Evolutionary conservation across 2,113 vertebrate species (phyloP), one percentile per base, ranked within the genome.

Genomic region (Anarrhichthys ocellatus): DNA sequence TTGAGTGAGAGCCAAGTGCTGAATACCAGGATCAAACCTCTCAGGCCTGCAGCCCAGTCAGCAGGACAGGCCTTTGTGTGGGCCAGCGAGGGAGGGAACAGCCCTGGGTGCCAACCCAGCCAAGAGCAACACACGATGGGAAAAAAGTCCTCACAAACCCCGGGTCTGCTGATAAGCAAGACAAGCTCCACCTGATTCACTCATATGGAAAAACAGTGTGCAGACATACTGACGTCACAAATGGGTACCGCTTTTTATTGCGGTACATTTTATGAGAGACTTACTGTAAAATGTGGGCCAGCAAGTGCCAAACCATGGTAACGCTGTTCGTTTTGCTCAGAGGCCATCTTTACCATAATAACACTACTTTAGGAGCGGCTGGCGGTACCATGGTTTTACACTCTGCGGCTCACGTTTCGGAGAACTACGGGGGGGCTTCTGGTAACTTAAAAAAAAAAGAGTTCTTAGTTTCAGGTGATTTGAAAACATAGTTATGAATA

Each of bases 71-170:
- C 72, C 76, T 85, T 90, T 86, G 87, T 85, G 75, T 78, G 80
- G 14, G 63, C 42, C 38, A 34, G 64, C n/a, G 52, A n/a, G 80
- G 44, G 74, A 42, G 79, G 74, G 61, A 65, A 9, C 32, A 27
- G 48, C 61, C 64, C 63, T 34, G 69, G 24, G 72, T 34, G 32
- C 18, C 40, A 38, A 20, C 64, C 36, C 42, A 46, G 84, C 87
- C 91, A 91, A 92, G 76, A 91, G 77, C 83, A 89, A 91, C 87
- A 88, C 67, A 76, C 0, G 20, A 48, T 34, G 52, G 73, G 52
- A 20, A 42, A 54, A 67, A 79, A 27, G 44, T 76, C 78, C 67
- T 73, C 50, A 77, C 20, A 63, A 52, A 48, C 27, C 29, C n/a
- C 40, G 22, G 40, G 32, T 44, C 24, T 22, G 64, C 38, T 76